Evolutionary conservation across 2,888 invertebrate genomes (phyloP).

Genomic region (Diabrotica balteata): DNA sequence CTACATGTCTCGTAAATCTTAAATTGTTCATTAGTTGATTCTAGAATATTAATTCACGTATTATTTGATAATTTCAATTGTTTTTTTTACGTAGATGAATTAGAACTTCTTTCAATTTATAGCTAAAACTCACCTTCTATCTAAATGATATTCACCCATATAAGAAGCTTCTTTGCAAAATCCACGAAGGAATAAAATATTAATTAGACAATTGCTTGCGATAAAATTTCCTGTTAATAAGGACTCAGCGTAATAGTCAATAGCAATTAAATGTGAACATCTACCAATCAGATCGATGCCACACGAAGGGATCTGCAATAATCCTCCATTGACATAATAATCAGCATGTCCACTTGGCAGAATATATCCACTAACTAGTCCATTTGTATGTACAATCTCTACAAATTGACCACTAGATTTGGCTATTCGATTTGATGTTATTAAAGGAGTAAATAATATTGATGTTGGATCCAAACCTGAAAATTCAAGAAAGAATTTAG

Average conservation of each 20-base stretch:
- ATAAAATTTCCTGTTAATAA: conserved; percentile 16
- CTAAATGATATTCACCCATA: conserved; percentile 19
- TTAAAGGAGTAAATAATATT: conserved; percentile 44
- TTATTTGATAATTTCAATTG: no score
- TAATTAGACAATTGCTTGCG: conserved; percentile 11
- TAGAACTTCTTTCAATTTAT: no score
- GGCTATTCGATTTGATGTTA: conserved; percentile 50
- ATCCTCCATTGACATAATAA: conserved; percentile 57
- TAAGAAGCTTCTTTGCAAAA: conserved; percentile 6
- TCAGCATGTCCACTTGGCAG: conserved; percentile 52
- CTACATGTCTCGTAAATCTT: no score
- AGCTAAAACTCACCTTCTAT: conserved; percentile 24
- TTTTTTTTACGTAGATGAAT: no score
- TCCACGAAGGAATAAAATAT: neutral
- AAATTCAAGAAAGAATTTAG: no score
- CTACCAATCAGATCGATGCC: neutral
- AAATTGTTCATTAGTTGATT: no score
- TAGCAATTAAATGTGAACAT: conserved; percentile 11
- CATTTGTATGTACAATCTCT: conserved; percentile 54
- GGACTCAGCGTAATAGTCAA: conserved; percentile 16
- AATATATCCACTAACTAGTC: conserved; percentile 35
- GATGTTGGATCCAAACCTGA: conserved; percentile 55
- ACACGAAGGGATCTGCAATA: conserved; percentile 52
- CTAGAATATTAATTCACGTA: no score
- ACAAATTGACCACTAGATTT: conserved; percentile 53